These are phyloP conservation scores for Dendrocincla tyrannina DNA, from an alignment of 2,797 vertebrate genomes.

Conservation along the genomic window DNA sequence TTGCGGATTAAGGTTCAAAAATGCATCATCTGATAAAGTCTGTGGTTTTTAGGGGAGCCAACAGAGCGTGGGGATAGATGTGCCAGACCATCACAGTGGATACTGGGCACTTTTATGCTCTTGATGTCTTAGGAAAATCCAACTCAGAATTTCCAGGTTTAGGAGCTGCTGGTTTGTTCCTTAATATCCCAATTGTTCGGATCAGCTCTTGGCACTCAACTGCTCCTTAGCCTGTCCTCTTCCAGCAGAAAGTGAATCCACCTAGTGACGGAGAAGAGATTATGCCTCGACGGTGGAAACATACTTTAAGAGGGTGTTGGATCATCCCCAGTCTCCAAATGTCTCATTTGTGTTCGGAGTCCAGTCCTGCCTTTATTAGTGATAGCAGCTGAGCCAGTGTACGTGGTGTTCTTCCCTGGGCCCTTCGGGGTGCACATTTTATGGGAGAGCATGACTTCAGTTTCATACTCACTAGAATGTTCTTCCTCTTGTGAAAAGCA, in stretches of 20 bases:
- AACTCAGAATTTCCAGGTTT: background rate
- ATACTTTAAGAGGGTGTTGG: background rate
- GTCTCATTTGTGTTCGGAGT: background rate
- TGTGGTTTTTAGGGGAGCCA: background rate
- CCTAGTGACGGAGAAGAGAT: background rate
- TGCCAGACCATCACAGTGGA: background rate
- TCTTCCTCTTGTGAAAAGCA: background rate
- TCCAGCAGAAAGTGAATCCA: background rate
- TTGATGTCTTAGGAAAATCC: background rate
- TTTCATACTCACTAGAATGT: background rate
- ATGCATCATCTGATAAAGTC: background rate
- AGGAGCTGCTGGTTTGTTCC: background rate
- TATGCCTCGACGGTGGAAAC: background rate
- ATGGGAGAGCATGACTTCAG: background rate
- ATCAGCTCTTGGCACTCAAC: background rate
- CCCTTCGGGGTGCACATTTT: background rate
- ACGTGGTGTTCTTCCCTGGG: background rate
- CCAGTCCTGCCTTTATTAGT: background rate
- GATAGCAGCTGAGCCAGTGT: background rate
- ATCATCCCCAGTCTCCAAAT: background rate
- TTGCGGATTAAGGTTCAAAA: background rate
- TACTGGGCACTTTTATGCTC: background rate
- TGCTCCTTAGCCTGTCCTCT: background rate
- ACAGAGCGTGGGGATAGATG: background rate
- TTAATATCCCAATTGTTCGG: background rate